Conservation (phyloP, 30 jellyfish, hydroid and myxozoan genomes). For the Aurelia aurita complex sp. Pacific region DNA sequence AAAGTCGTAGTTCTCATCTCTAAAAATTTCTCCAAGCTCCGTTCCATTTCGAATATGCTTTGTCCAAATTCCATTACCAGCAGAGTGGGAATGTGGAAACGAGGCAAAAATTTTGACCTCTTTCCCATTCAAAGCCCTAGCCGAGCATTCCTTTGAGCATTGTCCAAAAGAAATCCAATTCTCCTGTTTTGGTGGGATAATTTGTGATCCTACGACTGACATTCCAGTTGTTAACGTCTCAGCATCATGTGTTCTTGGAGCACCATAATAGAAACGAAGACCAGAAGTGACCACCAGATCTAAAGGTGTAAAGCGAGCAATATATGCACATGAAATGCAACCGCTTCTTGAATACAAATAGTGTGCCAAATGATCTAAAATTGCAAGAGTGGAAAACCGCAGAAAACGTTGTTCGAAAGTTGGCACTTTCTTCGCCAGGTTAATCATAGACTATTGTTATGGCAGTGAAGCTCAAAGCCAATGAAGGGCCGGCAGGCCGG, state of each 20-base stretch:
- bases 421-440: too few relatives aligned
- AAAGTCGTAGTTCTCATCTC: conserved; percentile 59
- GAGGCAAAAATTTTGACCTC: conserved; percentile 59
- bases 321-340: too few relatives aligned
- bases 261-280: conserved; percentile 22
- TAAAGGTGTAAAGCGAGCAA: not conserved
- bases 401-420: too few relatives aligned
- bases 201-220: not conserved
- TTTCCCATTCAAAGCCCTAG: not conserved
- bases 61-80: conserved; percentile 68
- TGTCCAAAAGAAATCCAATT: conserved; percentile 18
- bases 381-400: too few relatives aligned
- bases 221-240: conserved; percentile 23
- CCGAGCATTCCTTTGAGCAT: conserved; percentile 20
- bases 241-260: conserved; percentile 30
- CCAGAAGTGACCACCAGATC: conserved; percentile 27
- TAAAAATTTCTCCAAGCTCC: conserved; percentile 40
- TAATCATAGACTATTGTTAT: too few relatives aligned
- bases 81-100: conserved; percentile 63
- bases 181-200: conserved; percentile 24
- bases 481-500: too few relatives aligned
- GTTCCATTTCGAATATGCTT: conserved; percentile 61
- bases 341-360: too few relatives aligned
- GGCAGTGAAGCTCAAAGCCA: too few relatives aligned
- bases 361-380: too few relatives aligned